Conservation (phyloP, 2,113 vertebrate genomes). For the Bungarus multicinctus region DNA sequence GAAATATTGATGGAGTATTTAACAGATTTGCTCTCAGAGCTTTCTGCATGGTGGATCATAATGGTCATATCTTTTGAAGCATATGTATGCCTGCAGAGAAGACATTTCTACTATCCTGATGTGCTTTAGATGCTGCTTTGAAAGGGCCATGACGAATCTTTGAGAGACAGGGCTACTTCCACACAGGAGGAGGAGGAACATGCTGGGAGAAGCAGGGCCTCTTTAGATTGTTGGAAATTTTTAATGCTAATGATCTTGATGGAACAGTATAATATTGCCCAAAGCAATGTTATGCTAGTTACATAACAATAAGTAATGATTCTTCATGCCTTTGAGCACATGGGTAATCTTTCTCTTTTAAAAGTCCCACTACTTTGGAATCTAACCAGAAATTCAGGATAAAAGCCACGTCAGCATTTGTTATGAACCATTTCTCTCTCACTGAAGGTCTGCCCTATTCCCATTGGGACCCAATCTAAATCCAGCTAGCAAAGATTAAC, state of each 20-base stretch:
- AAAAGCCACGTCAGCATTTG: constrained; percentile 41
- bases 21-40: background rate
- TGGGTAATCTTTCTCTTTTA: background rate
- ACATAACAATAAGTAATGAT: rapidly evolving
- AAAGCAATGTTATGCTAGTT: background rate
- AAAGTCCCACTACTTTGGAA: constrained; percentile 11
- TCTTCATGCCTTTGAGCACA: background rate
- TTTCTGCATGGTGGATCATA: background rate
- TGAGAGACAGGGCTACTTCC: background rate
- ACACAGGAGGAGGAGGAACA: background rate
- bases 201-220: background rate
- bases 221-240: background rate
- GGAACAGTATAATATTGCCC: background rate
- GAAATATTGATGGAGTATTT: background rate
- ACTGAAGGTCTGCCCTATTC: constrained; percentile 25
- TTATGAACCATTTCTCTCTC: constrained; percentile 28
- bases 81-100: background rate
- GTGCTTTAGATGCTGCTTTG: background rate
- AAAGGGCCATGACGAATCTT: background rate
- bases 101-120: background rate
- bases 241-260: background rate
- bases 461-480: constrained; percentile 46
- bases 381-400: constrained; percentile 18
- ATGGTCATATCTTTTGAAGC: background rate
- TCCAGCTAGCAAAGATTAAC: constrained; percentile 26